These are phyloP conservation scores for Neocrepidodera transversa DNA, from an alignment of 2,888 invertebrate genomes.

Conservation along the genomic window DNA sequence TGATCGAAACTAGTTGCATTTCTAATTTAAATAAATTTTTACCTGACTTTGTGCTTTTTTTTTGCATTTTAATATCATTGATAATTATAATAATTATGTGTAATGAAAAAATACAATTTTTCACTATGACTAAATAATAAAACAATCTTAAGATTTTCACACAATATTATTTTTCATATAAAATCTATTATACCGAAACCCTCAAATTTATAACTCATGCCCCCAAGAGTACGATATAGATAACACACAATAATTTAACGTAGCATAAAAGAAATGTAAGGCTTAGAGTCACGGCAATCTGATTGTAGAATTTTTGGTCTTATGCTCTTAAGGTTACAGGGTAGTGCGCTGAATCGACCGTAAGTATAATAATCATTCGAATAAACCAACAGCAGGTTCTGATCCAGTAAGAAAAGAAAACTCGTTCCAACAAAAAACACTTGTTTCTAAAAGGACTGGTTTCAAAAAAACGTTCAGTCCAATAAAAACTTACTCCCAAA, in stretches of 20 bases:
- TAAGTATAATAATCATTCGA: background rate
- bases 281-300: conserved; percentile 48
- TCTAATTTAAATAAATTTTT: too few species aligned
- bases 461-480: too few species aligned
- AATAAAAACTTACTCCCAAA: too few species aligned
- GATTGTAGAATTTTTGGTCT: conserved; percentile 32
- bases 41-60: too few species aligned
- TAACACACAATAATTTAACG: conserved; percentile 45
- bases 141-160: too few species aligned
- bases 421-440: background rate
- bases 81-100: too few species aligned
- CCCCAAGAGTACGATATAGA: conserved; percentile 37
- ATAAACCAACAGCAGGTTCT: background rate
- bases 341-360: background rate
- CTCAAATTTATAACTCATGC: background rate
- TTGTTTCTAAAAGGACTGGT: background rate
- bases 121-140: too few species aligned
- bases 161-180: too few species aligned
- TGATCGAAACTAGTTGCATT: too few species aligned
- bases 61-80: too few species aligned
- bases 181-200: too few species aligned
- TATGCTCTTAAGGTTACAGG: background rate
- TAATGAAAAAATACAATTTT: too few species aligned
- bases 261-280: conserved; percentile 34
- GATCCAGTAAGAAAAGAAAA: background rate